Evolutionary conservation across 2,888 invertebrate genomes (phyloP).

Genomic region (Apodemia duryi): DNA sequence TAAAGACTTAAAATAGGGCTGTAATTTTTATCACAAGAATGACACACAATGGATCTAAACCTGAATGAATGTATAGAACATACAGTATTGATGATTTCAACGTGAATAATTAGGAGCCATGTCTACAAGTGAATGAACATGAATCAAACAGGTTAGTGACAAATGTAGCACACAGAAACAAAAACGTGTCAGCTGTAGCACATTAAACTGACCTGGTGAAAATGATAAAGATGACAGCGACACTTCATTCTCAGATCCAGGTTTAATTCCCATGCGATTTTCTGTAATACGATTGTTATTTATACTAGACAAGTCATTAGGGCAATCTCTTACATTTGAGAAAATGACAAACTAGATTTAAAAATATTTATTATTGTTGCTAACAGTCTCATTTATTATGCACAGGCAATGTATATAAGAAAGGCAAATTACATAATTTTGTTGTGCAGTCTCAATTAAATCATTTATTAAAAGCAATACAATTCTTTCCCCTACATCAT

Average conservation of each 20-base stretch:
- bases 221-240: conserved; percentile 76
- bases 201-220: conserved; percentile 77
- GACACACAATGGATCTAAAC: conserved; percentile 12
- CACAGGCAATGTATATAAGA: too few species aligned
- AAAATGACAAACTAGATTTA: not conserved
- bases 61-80: conserved; percentile 22
- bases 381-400: not conserved
- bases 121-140: conserved; percentile 25
- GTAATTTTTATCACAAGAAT: conserved; percentile 6
- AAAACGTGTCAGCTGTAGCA: conserved; percentile 64
- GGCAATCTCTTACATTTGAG: conserved; percentile 1
- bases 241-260: conserved; percentile 75
- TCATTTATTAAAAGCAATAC: too few species aligned
- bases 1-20: conserved; percentile 26
- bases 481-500: too few species aligned
- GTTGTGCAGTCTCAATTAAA: too few species aligned
- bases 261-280: conserved; percentile 75
- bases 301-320: conserved; percentile 9
- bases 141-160: conserved; percentile 65
- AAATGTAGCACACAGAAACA: conserved; percentile 72
- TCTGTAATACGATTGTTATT: conserved; percentile 67
- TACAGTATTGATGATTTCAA: conserved; percentile 15
- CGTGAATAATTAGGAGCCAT: conserved; percentile 16
- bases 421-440: too few species aligned
- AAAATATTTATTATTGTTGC: not conserved